Evolutionary conservation across 2,113 vertebrate genomes (phyloP), one percentile per base, ranked within the genome.

Genomic region (Rhynchomys soricoides): DNA sequence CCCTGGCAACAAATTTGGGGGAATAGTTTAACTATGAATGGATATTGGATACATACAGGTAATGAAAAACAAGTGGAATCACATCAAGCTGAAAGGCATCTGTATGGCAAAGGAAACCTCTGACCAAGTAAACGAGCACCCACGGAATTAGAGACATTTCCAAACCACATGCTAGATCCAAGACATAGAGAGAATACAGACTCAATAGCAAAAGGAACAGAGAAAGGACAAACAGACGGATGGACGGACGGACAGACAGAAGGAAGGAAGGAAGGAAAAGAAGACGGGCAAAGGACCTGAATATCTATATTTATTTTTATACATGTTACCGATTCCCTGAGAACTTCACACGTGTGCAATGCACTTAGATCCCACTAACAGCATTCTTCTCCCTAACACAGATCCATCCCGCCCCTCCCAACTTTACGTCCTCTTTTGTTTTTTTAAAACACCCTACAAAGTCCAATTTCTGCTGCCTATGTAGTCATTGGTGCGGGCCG

Each of bases 21-120:
- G 85, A 94, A n/a, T 64, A 55, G 90, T 92, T 95, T 86, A 64
- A 81, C 92, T 75, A 77, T 68, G 94, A 93, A 85, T 89, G 59
- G 55, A 48, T 31, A 88, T 22, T 50, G 31, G 40, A 73, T 73
- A 64, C 74, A 34, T n/a, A 66, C 22, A 92, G 55, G 11, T 7
- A 89, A 75, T 19, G 24, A 55, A 75, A 75, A 74, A n/a, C 45
- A 45, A 73, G 16, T 92, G 4, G 11, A 15, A n/a, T 57, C 57
- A 22, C 3, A 31, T 68, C n/a, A 68, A 48, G 57, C 17, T 48
- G 24, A 95, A 48, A 64, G 48, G 29, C 31, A 70, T 85, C 89
- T 43, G 7, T 62, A 86, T 11, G n/a, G 34, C 12, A 87, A 59
- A 79, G 43, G 37, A 79, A 43, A 52, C 12, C 40, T 52, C 8